Evolutionary conservation across 2,888 invertebrate genomes (phyloP).

Genomic region (Deroplatys truncata): DNA sequence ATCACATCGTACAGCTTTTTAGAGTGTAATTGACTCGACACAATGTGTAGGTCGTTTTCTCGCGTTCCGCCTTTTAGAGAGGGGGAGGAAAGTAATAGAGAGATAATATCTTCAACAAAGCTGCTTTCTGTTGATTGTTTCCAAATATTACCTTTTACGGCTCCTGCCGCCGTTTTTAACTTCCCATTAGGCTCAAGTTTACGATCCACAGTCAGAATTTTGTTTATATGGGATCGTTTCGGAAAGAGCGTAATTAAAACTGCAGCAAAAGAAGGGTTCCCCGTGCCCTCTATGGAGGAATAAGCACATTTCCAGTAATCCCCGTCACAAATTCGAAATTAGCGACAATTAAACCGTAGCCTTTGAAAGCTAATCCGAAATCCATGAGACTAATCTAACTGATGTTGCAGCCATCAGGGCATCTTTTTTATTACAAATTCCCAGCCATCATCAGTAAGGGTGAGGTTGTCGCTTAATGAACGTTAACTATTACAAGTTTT

Average conservation of each 20-base stretch:
- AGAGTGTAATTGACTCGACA: too few relatives aligned
- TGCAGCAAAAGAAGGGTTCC: not conserved
- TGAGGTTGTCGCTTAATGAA: not conserved
- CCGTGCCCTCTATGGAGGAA: not conserved
- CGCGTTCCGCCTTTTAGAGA: too few relatives aligned
- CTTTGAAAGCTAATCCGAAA: not conserved
- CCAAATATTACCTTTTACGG: too few relatives aligned
- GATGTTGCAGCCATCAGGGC: not conserved
- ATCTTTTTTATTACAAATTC: not conserved
- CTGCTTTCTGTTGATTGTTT: too few relatives aligned
- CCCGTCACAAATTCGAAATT: not conserved
- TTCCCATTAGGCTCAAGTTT: too few relatives aligned
- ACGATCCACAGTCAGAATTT: too few relatives aligned
- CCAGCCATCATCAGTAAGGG: not conserved
- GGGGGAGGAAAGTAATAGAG: too few relatives aligned
- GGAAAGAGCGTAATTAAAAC: not conserved
- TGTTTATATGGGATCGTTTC: not conserved
- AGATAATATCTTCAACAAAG: too few relatives aligned
- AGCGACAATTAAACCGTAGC: not conserved
- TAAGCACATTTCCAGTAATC: not conserved
- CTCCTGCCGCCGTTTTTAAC: too few relatives aligned
- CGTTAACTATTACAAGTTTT: not conserved
- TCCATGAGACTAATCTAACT: not conserved
- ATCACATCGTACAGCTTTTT: too few relatives aligned
- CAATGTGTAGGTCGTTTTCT: too few relatives aligned